Base-by-base conservation (phyloP, 2,888 invertebrate genomes). In the Apamea crenata region DNA sequence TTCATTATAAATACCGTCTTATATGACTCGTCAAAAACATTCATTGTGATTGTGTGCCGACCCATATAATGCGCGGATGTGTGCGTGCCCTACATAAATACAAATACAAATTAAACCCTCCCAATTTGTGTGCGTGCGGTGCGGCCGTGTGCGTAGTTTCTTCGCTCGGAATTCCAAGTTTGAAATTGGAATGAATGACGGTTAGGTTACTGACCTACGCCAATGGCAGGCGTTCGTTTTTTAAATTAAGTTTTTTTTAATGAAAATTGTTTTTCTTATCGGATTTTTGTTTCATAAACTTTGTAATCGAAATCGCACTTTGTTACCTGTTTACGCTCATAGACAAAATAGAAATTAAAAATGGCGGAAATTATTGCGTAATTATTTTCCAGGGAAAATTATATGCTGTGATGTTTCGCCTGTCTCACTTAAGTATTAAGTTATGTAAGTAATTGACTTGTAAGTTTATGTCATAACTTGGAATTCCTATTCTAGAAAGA, bases 171-270 rank as follows among this genome's bases (percentile, higher is more conserved):
- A 95, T 96, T 96, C 94, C 95, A 96, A 96, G 94, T 96, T 96
- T 95, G 94, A 95, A 96, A 95, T 95, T 95, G 95, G 95, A 96
- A 96, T 96, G 95, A 96, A 96, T 96, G 96, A 95, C 96, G 96
- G 93, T 94, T 94, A 94, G 96, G 96, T 96, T 95, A 94, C 95
- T 95, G 95, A 96, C 96, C 96, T 96, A 95, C 89, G 94, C 91
- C 94, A 95, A 94, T 90, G 86, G 88, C 82, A 86, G 74, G 80
- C 82, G 81, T 83, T 79, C 63, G 59, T 83, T 85, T 85, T 84
- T 83, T 69, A 84, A 78, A 61, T 73, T 56, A 59, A n/a, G 66
- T 78, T 80, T 78, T 59, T 71, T 72, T 29, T 68, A 77, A 32
- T 25, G 40, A 29, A 18, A 47, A 65, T 68, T 47, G 16, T 73